Evolutionary conservation across 2,113 vertebrate genomes (phyloP).

Genomic region (Benitochromis conjunctus): DNA sequence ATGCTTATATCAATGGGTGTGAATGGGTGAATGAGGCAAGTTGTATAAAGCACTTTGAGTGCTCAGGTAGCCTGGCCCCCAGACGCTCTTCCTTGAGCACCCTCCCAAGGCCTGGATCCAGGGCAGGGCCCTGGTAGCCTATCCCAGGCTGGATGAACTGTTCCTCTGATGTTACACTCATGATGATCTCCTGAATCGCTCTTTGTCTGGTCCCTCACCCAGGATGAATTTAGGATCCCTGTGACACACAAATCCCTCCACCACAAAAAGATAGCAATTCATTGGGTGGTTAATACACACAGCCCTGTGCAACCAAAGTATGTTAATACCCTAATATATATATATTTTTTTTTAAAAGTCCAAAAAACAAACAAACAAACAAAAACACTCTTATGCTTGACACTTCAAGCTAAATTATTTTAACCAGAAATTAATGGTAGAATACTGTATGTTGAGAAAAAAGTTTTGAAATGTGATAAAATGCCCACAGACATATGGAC

Average conservation of each 20-base stretch:
- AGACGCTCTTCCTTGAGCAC: background rate
- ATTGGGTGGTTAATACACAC: background rate
- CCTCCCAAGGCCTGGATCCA: background rate
- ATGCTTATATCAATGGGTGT: background rate
- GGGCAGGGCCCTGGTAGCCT: background rate
- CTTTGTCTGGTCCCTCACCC: background rate
- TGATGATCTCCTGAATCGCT: background rate
- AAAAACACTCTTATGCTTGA: background rate
- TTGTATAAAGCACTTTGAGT: background rate
- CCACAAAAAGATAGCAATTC: background rate
- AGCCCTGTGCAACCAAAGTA: background rate
- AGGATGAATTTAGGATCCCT: background rate
- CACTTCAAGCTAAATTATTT: background rate
- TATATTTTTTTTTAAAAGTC: too few species aligned
- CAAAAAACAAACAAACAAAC: too few species aligned
- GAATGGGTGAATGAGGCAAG: background rate
- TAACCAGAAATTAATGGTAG: background rate
- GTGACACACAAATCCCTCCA: background rate
- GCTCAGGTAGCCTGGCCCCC: background rate
- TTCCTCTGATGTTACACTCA: background rate
- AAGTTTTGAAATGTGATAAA: background rate
- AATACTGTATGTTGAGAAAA: background rate
- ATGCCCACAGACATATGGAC: background rate
- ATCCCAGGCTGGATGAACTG: background rate
- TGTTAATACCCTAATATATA: fast-evolving